Evolutionary conservation across 2,888 invertebrate species (phyloP).

Genomic region (Trichogramma dendrolimi): DNA sequence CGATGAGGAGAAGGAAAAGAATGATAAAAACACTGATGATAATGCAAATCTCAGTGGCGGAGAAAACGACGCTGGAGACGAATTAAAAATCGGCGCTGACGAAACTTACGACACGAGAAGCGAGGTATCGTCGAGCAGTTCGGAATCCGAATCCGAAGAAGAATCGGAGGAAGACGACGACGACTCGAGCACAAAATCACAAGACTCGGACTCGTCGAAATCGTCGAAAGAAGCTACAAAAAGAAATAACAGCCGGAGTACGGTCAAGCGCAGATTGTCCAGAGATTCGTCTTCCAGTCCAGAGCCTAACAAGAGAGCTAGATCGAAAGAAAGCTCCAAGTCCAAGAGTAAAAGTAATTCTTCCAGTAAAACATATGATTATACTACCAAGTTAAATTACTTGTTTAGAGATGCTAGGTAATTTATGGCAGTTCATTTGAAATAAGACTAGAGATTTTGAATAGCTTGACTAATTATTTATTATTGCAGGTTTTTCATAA

Average conservation of each 20-base stretch:
- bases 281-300: constrained; percentile 48
- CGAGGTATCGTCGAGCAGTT: constrained; percentile 81
- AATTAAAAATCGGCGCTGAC: constrained; percentile 72
- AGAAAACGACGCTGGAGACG: constrained; percentile 69
- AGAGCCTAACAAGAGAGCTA: constrained; percentile 45
- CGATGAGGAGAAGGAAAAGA: no score
- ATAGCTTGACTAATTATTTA: constrained; percentile 6
- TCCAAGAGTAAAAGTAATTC: constrained; percentile 37
- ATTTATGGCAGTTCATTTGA: background rate
- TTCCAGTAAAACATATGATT: constrained; percentile 72
- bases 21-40: constrained; percentile 32
- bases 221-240: constrained; percentile 55
- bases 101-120: constrained; percentile 79
- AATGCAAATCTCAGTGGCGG: constrained; percentile 47
- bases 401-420: constrained; percentile 83
- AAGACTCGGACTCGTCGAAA: constrained; percentile 73
- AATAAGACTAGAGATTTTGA: background rate
- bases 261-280: constrained; percentile 44
- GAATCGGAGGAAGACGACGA: constrained; percentile 15
- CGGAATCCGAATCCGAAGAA: constrained; percentile 46
- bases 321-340: constrained; percentile 44
- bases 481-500: constrained; percentile 75
- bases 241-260: constrained; percentile 41
- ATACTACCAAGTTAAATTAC: constrained; percentile 85
- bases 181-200: constrained; percentile 52